phyloP scores from a whole-genome alignment of 1,140 invertebrate genomes.

The Teleogryllus occipitalis region DNA sequence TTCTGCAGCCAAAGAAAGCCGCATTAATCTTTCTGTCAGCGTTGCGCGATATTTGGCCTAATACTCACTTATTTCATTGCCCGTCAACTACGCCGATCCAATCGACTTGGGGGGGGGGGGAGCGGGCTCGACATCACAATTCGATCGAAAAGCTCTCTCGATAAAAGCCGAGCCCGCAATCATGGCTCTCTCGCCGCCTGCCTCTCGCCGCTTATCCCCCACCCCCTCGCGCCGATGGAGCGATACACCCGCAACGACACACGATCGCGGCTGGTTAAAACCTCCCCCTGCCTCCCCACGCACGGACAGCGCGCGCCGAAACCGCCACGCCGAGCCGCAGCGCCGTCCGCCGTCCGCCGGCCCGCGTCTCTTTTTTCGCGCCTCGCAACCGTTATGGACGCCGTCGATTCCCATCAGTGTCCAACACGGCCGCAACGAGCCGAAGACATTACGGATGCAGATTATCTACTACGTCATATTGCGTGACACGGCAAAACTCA shows the following conservation, averaged over 20 bases:
- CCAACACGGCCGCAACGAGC: neutral
- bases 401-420: neutral
- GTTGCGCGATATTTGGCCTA: no score
- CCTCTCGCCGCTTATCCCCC: neutral
- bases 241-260: neutral
- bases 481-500: neutral
- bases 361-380: neutral
- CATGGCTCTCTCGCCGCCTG: neutral
- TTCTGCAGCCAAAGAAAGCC: no score
- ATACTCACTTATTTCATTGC: no score
- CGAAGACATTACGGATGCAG: neutral
- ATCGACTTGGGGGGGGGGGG: no score
- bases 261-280: neutral
- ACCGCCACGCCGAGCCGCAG: neutral
- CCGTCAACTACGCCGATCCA: no score
- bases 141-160: neutral
- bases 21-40: no score
- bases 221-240: neutral
- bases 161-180: neutral
- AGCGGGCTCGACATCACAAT: neutral
- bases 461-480: slow-evolving; percentile 5
- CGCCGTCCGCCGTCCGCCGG: no score
- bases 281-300: no score
- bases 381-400: neutral
- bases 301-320: neutral